These are phyloP conservation scores for Rhodophaea formosa DNA, from an alignment of 2,888 invertebrate genomes.

Conservation along the genomic window DNA sequence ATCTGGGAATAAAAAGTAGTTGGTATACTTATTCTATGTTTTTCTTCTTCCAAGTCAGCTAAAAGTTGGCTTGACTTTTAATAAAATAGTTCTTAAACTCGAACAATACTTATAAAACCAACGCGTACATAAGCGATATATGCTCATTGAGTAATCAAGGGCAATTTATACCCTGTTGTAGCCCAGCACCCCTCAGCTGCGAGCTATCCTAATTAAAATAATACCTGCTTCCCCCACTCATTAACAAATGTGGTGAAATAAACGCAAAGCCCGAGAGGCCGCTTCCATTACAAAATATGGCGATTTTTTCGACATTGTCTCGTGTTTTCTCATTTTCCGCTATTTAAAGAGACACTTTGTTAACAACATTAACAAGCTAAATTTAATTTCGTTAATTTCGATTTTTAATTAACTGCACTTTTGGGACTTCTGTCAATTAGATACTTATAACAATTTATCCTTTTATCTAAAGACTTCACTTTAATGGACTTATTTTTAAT, in stretches of 20 bases:
- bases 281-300: constrained; percentile 4
- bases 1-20: too few relatives aligned
- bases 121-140: background rate
- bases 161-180: constrained; percentile 45
- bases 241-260: constrained; percentile 76
- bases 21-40: too few relatives aligned
- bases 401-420: background rate
- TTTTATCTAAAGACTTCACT: too few relatives aligned
- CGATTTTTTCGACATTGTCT: constrained; percentile 25
- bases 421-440: background rate
- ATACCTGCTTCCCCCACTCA: constrained; percentile 75
- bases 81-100: background rate
- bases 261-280: constrained; percentile 65
- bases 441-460: too few relatives aligned
- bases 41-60: too few relatives aligned
- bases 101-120: background rate
- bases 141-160: constrained; percentile 40
- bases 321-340: constrained; percentile 35
- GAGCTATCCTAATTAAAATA: constrained; percentile 77
- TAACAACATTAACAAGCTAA: too few relatives aligned
- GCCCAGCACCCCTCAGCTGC: constrained; percentile 40
- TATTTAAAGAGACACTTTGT: constrained; percentile 43
- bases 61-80: too few relatives aligned
- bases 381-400: background rate
- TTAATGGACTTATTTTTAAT: too few relatives aligned